Base-by-base conservation (phyloP, 2,113 vertebrate genomes). In the Clarias gariepinus region DNA sequence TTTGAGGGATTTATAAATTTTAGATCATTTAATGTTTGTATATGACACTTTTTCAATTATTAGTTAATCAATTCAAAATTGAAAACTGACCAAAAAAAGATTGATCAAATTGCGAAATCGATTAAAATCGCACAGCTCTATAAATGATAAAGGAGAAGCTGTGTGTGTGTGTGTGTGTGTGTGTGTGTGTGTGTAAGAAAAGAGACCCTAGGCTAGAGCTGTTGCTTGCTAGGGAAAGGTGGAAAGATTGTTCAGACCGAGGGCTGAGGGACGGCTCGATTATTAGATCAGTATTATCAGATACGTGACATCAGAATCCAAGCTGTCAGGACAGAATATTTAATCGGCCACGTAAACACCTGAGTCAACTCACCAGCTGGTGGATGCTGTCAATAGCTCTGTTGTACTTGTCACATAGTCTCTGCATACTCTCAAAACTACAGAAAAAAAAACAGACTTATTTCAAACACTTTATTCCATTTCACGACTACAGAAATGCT, bases 341-440 rank as follows among this genome's bases (percentile, higher is more conserved):
- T 25, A 19, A 30, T 18, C 47, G 23, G 25, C 60, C 53, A 33
- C 15, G 1, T 52, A 23, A 13, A 52, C 25, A 60, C 23, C 11
- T 28, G 58, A 36, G 33, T 58, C n/a, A 33, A 93, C 97, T 82
- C 92, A 99, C 98, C 96, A 99, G 92, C 92, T 99, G 98, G 91
- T 99, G 98, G 93, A 99, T 99, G 96, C 98, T 99, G 93, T 99
- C 98, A 6, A 99, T 99, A 92, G 98, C 98, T 77, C 98, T 95
- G 96, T 99, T 99, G 94, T 99, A 99, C 91, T 99, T 99, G 93
- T 99, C 98, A 91, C 98, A 99, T 83, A 99, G 96, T 88, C 98
- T 96, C 95, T 99, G 98, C 98, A 99, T 99, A 94, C 98, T 99
- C 90, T 99, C 98, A 76, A 99, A 99, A 94, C 98, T 99, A 90